These are phyloP conservation scores for Portevinia maculata DNA, from an alignment of 2,888 invertebrate genomes.

Conservation along the genomic window DNA sequence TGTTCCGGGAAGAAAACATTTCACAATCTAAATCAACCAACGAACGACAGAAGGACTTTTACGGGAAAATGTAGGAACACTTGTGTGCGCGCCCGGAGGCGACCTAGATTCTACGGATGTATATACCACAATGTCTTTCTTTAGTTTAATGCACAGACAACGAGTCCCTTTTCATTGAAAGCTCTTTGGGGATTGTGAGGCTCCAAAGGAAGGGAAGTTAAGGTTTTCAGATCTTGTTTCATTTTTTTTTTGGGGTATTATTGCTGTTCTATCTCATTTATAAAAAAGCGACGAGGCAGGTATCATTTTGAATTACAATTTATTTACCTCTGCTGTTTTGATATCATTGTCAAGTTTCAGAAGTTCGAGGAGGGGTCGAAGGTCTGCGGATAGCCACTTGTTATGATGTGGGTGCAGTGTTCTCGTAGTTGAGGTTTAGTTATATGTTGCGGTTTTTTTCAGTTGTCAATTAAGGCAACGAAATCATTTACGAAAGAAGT, in stretches of 20 bases:
- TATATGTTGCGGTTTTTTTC: slow-evolving; percentile 40
- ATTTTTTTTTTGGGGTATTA: slow-evolving; percentile 36
- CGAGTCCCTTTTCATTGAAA: slow-evolving; percentile 10
- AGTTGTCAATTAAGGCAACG: slow-evolving; percentile 34
- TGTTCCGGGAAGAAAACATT: slow-evolving; percentile 17
- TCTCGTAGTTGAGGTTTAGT: slow-evolving; percentile 49
- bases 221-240: slow-evolving; percentile 36
- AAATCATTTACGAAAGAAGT: slow-evolving; percentile 30
- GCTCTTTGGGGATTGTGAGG: slow-evolving; percentile 4
- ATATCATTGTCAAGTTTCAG: slow-evolving; percentile 34
- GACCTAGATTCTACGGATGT: slow-evolving; percentile 54
- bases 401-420: neutral
- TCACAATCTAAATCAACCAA: slow-evolving; percentile 17
- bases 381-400: slow-evolving; percentile 37
- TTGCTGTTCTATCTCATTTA: slow-evolving; percentile 46
- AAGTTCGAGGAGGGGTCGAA: neutral
- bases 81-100: slow-evolving; percentile 32
- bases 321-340: slow-evolving; percentile 57
- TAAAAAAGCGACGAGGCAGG: slow-evolving; percentile 38
- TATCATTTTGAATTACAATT: slow-evolving; percentile 64
- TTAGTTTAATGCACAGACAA: slow-evolving; percentile 50
- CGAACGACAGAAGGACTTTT: neutral
- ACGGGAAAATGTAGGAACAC: slow-evolving; percentile 14
- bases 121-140: slow-evolving; percentile 49
- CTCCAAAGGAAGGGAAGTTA: slow-evolving; percentile 16